A percentile compares a stretch with the other conserved stretches of the same genome.
Conservation (phyloP, 1,140 invertebrate genomes). For the Drosophila kanapiae region DNA sequence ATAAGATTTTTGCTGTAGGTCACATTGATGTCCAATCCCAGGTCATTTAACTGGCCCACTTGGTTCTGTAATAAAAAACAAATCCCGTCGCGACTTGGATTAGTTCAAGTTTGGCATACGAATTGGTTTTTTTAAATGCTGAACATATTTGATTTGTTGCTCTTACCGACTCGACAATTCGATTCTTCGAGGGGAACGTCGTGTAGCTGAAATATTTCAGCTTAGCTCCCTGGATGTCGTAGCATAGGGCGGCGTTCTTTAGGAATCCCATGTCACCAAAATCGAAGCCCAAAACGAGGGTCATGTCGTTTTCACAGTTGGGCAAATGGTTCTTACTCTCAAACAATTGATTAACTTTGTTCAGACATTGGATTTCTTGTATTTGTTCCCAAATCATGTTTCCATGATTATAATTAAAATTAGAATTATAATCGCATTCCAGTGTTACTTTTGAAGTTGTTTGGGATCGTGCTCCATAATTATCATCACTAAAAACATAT, state of each 20-base stretch:
- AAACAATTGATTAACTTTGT: conserved; percentile 4
- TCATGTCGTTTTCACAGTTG: conserved; percentile 36
- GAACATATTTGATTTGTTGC: accelerated
- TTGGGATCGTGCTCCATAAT: accelerated
- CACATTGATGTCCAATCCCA: conserved; percentile 36
- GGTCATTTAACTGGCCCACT: conserved; percentile 35
- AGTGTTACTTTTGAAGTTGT: neutral
- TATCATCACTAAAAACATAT: neutral
- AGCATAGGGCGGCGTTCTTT: conserved; percentile 47
- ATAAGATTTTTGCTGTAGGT: conserved; percentile 11
- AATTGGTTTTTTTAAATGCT: no score
- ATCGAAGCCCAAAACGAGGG: conserved; percentile 34
- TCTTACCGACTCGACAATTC: conserved; percentile 26
- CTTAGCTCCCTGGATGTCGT: conserved; percentile 17
- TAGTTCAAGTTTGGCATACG: neutral
- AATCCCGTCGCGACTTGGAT: neutral
- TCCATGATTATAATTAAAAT: accelerated
- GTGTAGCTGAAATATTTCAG: conserved; percentile 51
- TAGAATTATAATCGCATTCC: accelerated
- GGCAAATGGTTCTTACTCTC: conserved; percentile 32
- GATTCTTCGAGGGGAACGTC: conserved; percentile 15
- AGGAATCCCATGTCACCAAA: neutral
- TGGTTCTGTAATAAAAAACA: conserved; percentile 19
- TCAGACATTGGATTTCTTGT: neutral
- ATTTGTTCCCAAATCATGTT: no score